Base-by-base conservation (phyloP, 92 coral and sea anemone genomes). In the Nematostella vectensis region DNA sequence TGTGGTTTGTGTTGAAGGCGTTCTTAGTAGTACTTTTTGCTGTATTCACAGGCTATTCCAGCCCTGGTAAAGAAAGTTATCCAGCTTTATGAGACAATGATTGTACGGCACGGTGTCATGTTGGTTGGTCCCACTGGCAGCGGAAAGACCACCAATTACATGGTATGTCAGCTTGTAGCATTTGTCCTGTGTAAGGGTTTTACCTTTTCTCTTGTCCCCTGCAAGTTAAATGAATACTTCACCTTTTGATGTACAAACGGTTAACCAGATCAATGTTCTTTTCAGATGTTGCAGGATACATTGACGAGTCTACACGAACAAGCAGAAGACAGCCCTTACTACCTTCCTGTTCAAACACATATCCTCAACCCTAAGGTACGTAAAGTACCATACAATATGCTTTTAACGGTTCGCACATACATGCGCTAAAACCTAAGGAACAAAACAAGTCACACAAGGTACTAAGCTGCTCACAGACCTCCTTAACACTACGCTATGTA, bases 71-170 rank as follows among this genome's bases (percentile, higher is more conserved):
- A 86, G 72, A 89, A 89, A 61, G 83, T 77, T 10, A 89, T 89
- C 51, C 96, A 89, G 75, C 56, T 89, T 57, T 89, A 84, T 31
- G 96, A 89, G 74, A 89, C 96, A 25, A 89, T 89, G 96, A 65
- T 89, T 62, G 96, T 89, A 4, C 80, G 96, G 44, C 96, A 89
- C 48, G 96, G 96, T 38, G 96, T 89, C 19, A 89, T 89, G 96
- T 79, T 85, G 72, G 96, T 89, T 3, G 96, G 96, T 1, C 96
- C 94, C 16, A 89, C 97, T 1, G 97, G 97, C 10, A 82, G 95
- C 15, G 97, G 91, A 20, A 89, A 89, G 59, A 85, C 97, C 1
- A 89, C 97, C 31, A 85, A 85, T 47, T 61, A 80, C 24, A 82
- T 81, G 65, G 97, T 68, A 51, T 33, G 69, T 17, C 21, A n/a